Percentiles rank a stretch among this genome's conserved stretches.
phyloP scores from a whole-genome alignment of 2,797 vertebrate genomes.

The Coreius guichenoti region DNA sequence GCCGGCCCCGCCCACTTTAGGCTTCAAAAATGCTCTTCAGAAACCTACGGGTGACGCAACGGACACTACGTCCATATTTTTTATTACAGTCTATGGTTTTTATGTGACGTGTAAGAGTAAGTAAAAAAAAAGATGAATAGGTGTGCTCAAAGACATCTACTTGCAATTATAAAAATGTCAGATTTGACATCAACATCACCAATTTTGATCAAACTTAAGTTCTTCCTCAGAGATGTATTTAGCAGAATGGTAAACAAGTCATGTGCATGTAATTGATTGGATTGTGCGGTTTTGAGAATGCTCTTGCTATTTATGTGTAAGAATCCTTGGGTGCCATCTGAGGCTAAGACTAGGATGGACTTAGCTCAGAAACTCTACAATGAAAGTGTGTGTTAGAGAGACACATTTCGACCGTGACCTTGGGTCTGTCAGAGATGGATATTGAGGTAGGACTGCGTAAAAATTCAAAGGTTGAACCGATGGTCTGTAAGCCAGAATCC shows the following conservation, averaged over 20 bases:
- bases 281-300: not conserved
- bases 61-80: too few species aligned
- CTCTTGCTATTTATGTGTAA: not conserved
- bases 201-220: not conserved
- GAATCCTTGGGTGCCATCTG: not conserved
- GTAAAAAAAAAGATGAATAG: too few species aligned
- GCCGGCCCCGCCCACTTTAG: too few species aligned
- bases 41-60: too few species aligned
- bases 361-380: constrained; percentile 34
- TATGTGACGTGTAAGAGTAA: too few species aligned
- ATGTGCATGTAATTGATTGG: not conserved
- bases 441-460: constrained; percentile 41
- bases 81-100: too few species aligned
- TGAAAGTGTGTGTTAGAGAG: constrained; percentile 51
- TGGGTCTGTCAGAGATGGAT: constrained; percentile 10
- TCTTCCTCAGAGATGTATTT: not conserved
- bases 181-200: not conserved
- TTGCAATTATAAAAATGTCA: not conserved
- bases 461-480: constrained; percentile 50
- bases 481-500: constrained; percentile 62
- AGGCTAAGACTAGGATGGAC: constrained; percentile 20
- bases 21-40: too few species aligned
- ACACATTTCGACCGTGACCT: not conserved
- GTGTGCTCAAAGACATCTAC: not conserved
- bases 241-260: not conserved